Evolutionary conservation across 2,888 invertebrate genomes (phyloP).

Genomic region (Salpingus planirostris): DNA sequence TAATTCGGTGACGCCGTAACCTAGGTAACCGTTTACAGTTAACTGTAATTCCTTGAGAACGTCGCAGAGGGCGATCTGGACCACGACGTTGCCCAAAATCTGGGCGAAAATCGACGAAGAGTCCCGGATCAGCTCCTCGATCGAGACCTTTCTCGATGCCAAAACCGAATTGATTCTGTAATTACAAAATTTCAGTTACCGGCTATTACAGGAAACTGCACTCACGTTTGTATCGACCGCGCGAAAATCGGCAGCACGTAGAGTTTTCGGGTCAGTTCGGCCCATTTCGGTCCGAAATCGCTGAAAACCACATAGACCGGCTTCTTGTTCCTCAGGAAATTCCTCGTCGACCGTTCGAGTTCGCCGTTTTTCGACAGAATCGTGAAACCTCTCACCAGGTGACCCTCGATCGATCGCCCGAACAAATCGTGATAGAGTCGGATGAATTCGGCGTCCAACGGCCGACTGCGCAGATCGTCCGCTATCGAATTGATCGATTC

Average conservation of each 20-base stretch:
- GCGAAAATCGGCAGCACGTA: background rate
- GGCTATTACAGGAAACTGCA: no score
- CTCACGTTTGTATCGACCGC: background rate
- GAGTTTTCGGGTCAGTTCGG: background rate
- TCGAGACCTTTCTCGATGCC: no score
- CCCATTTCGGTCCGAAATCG: background rate
- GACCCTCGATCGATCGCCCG: conserved; percentile 11
- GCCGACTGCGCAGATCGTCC: conserved; percentile 50
- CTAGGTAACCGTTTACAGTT: conserved; percentile 22
- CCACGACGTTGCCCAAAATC: conserved; percentile 39
- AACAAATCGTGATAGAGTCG: conserved; percentile 29
- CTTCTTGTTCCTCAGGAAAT: background rate
- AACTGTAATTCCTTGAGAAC: conserved; percentile 44
- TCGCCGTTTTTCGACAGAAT: conserved; percentile 38
- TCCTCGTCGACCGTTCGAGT: conserved; percentile 11
- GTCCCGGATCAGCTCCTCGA: no score
- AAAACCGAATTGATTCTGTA: no score
- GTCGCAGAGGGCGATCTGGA: conserved; percentile 46
- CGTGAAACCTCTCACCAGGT: conserved; percentile 1
- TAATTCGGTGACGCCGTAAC: conserved; percentile 85
- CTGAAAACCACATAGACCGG: background rate
- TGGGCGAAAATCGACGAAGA: no score
- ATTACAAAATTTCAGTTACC: no score
- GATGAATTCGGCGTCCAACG: conserved; percentile 26
- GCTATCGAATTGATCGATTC: conserved; percentile 60